phyloP scores from a whole-genome alignment of 2,888 invertebrate genomes.

The Neelides folsomi region DNA sequence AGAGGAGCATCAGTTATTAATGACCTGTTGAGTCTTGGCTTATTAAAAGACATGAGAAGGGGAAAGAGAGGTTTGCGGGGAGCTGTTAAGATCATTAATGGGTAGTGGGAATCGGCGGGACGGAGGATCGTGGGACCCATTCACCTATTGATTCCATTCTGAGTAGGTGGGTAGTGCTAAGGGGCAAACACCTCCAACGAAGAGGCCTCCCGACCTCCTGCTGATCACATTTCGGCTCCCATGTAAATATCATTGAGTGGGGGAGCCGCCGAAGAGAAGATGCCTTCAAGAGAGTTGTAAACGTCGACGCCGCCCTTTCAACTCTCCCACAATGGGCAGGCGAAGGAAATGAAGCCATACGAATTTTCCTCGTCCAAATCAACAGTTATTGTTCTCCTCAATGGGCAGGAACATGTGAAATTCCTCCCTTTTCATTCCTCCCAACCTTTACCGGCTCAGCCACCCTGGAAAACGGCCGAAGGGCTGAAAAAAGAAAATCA shows the following conservation, averaged over 20 bases:
- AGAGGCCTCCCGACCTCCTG: slow-evolving; percentile 12
- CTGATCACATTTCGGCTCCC: slow-evolving; percentile 19
- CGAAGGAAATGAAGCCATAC: no score
- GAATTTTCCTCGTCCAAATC: no score
- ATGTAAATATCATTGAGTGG: slow-evolving; percentile 14
- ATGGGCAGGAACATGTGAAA: no score
- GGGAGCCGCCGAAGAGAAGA: slow-evolving; percentile 8
- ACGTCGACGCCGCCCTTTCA: not conserved
- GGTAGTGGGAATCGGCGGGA: no score
- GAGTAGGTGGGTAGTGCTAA: slow-evolving; percentile 5
- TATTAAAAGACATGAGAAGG: not conserved
- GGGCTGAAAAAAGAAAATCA: no score
- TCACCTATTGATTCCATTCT: not conserved
- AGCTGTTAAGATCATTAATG: slow-evolving; percentile 1
- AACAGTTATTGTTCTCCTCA: no score
- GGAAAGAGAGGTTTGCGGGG: not conserved
- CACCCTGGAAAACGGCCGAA: no score
- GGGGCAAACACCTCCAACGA: slow-evolving; percentile 23
- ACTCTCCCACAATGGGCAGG: no score
- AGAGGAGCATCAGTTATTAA: no score
- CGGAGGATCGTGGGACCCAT: not conserved
- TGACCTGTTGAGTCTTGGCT: no score
- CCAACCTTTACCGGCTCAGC: no score
- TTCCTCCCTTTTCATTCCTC: no score
- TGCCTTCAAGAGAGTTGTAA: slow-evolving; percentile 6